Evolutionary conservation across 2,888 invertebrate genomes (phyloP), one percentile per base, ranked within the genome.

Genomic region (Colletes collaris): DNA sequence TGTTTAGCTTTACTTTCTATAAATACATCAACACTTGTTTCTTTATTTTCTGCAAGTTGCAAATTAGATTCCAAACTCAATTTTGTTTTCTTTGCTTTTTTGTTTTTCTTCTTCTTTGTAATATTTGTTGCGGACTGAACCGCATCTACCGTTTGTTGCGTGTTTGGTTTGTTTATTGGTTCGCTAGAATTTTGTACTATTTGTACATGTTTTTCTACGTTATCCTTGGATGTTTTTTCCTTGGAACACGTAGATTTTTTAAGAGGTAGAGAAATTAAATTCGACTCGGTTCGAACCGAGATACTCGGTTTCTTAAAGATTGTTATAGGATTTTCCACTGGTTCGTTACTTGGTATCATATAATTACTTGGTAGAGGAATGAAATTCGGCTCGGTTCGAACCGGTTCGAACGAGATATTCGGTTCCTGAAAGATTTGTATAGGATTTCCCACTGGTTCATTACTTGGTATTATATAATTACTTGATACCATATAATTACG

Each of bases 61-160:
- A 37, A 13, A 37, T 4, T 50, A 27, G 2, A 16, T 16, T 63
- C 58, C 13, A n/a, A 3, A 16, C 35, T n/a, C n/a, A 3, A 0
- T 53, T 71, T 65, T 5, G 3, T 8, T 44, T 46, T 70, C 35
- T 82, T 74, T 5, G 8, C 6, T 27, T 66, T 73, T 11, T 67
- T 77, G 4, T 27, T 37, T 27, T 60, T 80, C 19, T 60, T 75
- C 50, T 60, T 63, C 11, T 69, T 79, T 4, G 52, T 5, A 49
- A 0, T 1, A 44, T 0, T 11, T 58, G 3, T 10, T n/a, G 46
- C 16, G 13, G 53, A 8, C 6, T 19, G 8, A 16, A 6, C 3
- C 11, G 4, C 16, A n/a, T 44, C 37, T 52, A 53, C 3, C 7
- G 40, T n/a, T 46, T 77, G 62, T 10, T 72, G 53, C n/a, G 58